Percentiles rank a stretch among this genome's conserved stretches.
Conservation (phyloP, 1,140 invertebrate species). For the Heliothis subflexa region DNA sequence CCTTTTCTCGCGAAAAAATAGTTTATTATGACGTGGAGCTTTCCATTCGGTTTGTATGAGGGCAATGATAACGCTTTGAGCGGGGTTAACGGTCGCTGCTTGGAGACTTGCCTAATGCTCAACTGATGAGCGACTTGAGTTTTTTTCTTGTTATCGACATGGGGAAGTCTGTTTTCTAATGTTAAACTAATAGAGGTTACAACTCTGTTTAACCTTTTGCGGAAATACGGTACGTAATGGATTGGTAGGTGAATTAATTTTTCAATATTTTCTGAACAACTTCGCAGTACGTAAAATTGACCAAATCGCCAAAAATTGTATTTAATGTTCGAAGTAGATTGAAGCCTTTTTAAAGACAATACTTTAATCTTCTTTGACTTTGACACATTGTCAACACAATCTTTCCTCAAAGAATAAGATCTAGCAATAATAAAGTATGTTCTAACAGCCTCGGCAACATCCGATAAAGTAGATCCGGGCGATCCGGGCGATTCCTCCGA, state of each 20-base stretch:
- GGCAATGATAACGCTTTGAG: constrained; percentile 54
- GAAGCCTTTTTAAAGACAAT: not conserved
- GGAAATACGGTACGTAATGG: not conserved
- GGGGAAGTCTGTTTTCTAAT: constrained; percentile 18
- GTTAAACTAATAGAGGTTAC: constrained; percentile 4
- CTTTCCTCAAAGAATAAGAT: not conserved
- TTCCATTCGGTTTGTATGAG: constrained; percentile 51
- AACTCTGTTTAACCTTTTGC: not conserved
- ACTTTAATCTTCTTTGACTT: no score
- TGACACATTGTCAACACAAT: no score
- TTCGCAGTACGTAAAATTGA: no score
- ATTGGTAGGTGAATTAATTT: no score
- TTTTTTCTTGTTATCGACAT: constrained; percentile 50
- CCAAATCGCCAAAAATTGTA: no score
- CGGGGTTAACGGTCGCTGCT: constrained; percentile 66
- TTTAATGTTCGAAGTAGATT: no score
- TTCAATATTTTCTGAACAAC: no score
- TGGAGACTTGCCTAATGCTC: constrained; percentile 74
- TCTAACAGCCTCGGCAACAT: constrained; percentile 1
- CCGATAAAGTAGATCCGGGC: constrained; percentile 12
- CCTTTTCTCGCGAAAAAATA: constrained; percentile 61
- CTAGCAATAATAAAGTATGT: constrained; percentile 15
- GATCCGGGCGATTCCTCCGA: constrained; percentile 1
- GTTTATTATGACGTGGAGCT: constrained; percentile 68
- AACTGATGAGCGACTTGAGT: constrained; percentile 60